Base-by-base conservation (phyloP, 1,140 invertebrate genomes). In the Mya arenaria region DNA sequence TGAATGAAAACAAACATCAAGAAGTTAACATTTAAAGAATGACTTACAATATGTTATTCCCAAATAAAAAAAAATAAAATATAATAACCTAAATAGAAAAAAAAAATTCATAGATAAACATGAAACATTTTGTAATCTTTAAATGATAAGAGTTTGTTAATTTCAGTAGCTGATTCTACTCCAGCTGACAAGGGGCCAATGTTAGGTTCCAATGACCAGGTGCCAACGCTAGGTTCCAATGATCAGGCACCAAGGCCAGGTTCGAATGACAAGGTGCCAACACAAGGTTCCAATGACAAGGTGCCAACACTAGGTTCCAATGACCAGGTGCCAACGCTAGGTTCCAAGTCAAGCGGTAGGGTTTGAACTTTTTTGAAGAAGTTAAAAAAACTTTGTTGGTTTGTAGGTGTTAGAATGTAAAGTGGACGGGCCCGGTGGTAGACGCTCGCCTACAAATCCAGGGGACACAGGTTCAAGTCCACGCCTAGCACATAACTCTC, bases 101-200 rank as follows among this genome's bases (percentile, higher is more conserved):
- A 58, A 58, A 58, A n/a, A n/a, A n/a, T n/a, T n/a, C n/a, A n/a
- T n/a, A n/a, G n/a, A n/a, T n/a, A n/a, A n/a, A n/a, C 5, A 8
- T 8, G 55, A 58, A 58, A 65, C 34, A 32, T 65, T 65, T 65
- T 65, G 62, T 65, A 65, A 65, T 65, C 62, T 65, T 65, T 32
- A 65, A 65, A 65, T 65, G 62, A 32, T 65, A 65, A 65, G 62
- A 65, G 62, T 65, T 65, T 65, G 62, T 65, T 65, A 28, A 65
- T 65, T 65, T 65, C 62, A 65, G 62, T 65, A 65, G 62, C 62
- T 65, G 62, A 65, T 65, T 65, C 30, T 65, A 28, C 62, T 65
- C 62, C 62, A 65, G 62, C 62, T 65, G 62, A 65, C 62, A 65
- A 65, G 62, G 62, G 62, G 62, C 62, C 62, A 65, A 65, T 65